phyloP scores from a whole-genome alignment of 1,140 invertebrate genomes.

The Centruroides vittatus region DNA sequence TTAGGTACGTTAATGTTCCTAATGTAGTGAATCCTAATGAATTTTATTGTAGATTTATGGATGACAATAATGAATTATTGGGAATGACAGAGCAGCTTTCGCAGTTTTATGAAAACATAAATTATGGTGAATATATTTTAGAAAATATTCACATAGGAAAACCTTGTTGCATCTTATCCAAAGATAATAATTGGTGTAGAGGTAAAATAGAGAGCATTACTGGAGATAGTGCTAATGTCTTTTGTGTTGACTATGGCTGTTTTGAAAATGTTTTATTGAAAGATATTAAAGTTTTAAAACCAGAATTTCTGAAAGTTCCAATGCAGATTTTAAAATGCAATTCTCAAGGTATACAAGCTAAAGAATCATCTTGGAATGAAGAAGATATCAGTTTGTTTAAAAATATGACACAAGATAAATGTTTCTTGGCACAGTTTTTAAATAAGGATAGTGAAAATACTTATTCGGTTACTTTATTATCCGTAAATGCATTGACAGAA shows the following conservation, averaged over 20 bases:
- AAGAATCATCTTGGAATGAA: slow-evolving; percentile 1
- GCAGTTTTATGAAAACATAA: background rate
- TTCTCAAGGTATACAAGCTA: slow-evolving; percentile 1
- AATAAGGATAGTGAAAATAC: background rate
- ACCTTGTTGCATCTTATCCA: slow-evolving; percentile 56
- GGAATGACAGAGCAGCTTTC: slow-evolving; percentile 22
- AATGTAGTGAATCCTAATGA: slow-evolving; percentile 17
- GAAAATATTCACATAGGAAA: slow-evolving; percentile 30
- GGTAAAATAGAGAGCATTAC: slow-evolving; percentile 54
- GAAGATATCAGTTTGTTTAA: slow-evolving; percentile 7
- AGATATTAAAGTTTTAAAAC: slow-evolving; percentile 3
- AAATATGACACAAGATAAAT: slow-evolving; percentile 13
- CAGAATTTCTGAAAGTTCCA: slow-evolving; percentile 3
- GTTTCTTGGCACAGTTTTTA: slow-evolving; percentile 12
- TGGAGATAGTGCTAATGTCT: slow-evolving; percentile 48
- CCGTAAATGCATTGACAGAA: slow-evolving; percentile 5
- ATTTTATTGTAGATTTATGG: slow-evolving; percentile 18
- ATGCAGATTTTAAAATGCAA: slow-evolving; percentile 7
- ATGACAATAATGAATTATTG: slow-evolving; percentile 4
- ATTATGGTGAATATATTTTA: slow-evolving; percentile 3
- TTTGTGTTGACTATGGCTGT: slow-evolving; percentile 73
- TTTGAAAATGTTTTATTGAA: background rate
- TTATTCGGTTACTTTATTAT: slow-evolving; percentile 8
- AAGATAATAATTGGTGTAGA: slow-evolving; percentile 55
- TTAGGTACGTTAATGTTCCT: slow-evolving; percentile 13